Base-by-base conservation (phyloP, 1,140 invertebrate species). In the Medauroidea extradentata region DNA sequence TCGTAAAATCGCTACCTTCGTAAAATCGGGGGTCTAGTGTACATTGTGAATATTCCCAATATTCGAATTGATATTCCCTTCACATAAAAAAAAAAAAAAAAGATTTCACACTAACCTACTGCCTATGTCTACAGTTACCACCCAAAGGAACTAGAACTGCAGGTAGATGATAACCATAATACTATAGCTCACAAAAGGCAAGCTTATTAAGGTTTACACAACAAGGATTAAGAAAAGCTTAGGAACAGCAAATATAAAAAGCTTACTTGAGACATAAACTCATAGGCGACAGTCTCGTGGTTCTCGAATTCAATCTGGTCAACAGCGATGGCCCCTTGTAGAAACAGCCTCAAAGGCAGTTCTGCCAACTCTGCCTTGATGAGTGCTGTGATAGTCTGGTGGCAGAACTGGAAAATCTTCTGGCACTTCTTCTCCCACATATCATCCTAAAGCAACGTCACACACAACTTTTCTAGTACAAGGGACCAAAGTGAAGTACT, bases 361-460 rank as follows among this genome's bases (percentile, higher is more conserved):
- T 99, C 96, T 0, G 94, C 89, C 41, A 95, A 79, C 74, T 96
- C 93, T 0, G 93, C 94, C 73, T 98, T 98, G 57, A 94, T 92
- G 39, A 99, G 74, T 34, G 91, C 89, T 23, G 85, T 89, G 60
- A 99, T 97, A 2, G 94, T 98, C 61, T 92, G 87, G 71, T 98
- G 94, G 71, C 94, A 98, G 73, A 98, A 99, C 71, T 97, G 91
- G 76, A 99, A 98, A 51, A 99, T 96, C 76, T 98, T 98, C 69
- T 94, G 88, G 67, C 95, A 96, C 73, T 99, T 99, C 72, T 96
- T 97, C 70, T 97, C 91, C 95, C 96, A 99, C 78, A 96, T 93
- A 52, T 95, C 92, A 78, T 97, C 94, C 85, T 93, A 60, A 44
- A 71, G 78, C 29, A 34, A 34, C 29, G 29, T n/a, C n/a, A n/a